Percentiles rank a stretch among this genome's conserved stretches.
Evolutionary conservation across 2,113 vertebrate species (phyloP).

Genomic region (Pseudorectes ferrugineus): DNA sequence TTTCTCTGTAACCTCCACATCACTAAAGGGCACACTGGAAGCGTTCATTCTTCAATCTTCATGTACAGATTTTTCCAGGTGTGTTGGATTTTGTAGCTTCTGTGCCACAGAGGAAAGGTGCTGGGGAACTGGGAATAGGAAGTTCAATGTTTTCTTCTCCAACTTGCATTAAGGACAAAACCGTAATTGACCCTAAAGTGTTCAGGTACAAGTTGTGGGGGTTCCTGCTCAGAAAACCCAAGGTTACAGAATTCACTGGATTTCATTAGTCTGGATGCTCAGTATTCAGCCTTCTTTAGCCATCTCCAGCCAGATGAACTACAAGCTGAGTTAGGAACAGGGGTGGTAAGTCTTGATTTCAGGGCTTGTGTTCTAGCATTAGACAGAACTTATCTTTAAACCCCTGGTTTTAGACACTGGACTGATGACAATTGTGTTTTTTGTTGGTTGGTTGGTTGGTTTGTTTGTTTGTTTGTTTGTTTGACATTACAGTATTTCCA

Average conservation of each 20-base stretch:
- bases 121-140: not conserved
- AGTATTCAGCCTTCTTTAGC: not conserved
- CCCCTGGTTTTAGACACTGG: not conserved
- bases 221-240: not conserved
- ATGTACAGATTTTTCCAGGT: accelerated
- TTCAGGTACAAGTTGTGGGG: not conserved
- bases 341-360: not conserved
- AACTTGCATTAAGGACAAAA: not conserved
- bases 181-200: accelerated
- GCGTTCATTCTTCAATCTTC: not conserved
- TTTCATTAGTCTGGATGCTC: not conserved
- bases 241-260: not conserved
- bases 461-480: not conserved
- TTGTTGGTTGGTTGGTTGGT: not conserved
- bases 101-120: not conserved
- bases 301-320: not conserved
- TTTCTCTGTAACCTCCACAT: not conserved
- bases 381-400: not conserved
- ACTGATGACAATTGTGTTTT: not conserved
- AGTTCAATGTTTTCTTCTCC: not conserved
- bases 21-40: not conserved
- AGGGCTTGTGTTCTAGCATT: not conserved
- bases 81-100: not conserved
- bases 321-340: not conserved
- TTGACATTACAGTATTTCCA: not conserved